phyloP scores from a whole-genome alignment of 2,113 vertebrate species.

The Ginglymostoma cirratum region DNA sequence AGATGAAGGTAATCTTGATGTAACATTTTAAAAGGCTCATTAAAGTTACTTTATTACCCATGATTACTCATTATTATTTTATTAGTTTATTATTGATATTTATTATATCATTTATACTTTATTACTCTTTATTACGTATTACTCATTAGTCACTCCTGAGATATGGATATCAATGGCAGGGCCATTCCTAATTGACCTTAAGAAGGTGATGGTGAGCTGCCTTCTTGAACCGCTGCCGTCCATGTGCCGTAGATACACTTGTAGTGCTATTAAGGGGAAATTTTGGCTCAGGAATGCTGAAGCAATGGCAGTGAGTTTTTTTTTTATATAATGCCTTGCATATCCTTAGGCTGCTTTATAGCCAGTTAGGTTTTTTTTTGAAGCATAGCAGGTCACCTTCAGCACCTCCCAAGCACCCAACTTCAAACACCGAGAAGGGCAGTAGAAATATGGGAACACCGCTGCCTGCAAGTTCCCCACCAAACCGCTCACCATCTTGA shows the following conservation, averaged over 20 bases:
- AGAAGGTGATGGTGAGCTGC: background rate
- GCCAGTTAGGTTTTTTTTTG: background rate
- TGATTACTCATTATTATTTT: no score
- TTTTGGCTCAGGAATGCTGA: background rate
- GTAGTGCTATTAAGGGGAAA: background rate
- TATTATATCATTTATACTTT: no score
- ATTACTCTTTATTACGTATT: no score
- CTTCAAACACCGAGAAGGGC: no score
- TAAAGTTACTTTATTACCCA: no score
- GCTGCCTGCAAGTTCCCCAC: no score
- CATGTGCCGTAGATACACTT: background rate
- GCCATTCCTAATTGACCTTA: background rate
- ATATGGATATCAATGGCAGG: background rate
- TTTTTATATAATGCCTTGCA: no score
- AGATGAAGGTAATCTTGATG: slow-evolving; percentile 79
- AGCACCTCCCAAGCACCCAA: no score
- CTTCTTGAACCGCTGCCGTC: background rate
- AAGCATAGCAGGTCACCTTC: background rate
- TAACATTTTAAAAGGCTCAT: background rate
- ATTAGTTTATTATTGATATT: no score
- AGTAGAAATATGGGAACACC: no score
- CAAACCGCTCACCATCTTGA: no score
- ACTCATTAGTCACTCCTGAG: background rate
- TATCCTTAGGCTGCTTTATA: background rate
- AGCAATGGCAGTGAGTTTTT: no score